A percentile compares a stretch with the other conserved stretches of the same genome.
phyloP scores from a whole-genome alignment of 2,113 vertebrate genomes.

The Ammodytes marinus region DNA sequence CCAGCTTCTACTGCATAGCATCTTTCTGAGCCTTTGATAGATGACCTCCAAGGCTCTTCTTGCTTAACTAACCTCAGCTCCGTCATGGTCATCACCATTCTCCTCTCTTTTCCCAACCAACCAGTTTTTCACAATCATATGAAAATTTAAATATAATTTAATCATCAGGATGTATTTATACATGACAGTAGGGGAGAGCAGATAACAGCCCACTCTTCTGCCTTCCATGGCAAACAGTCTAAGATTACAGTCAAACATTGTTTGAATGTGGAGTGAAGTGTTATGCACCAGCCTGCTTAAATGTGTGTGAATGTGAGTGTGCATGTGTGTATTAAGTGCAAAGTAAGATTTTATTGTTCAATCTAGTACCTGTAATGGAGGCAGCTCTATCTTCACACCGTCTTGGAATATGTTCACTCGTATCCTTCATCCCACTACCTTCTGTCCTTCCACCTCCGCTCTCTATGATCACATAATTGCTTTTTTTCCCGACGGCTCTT shows the following conservation, averaged over 20 bases:
- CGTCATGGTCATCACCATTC: too few species aligned
- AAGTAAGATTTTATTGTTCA: conserved; percentile 32
- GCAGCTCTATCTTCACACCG: conserved; percentile 28
- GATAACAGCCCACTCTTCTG: not conserved
- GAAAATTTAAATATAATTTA: too few species aligned
- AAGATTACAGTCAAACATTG: not conserved
- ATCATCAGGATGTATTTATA: too few species aligned
- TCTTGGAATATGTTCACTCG: conserved; percentile 2
- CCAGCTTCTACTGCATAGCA: too few species aligned
- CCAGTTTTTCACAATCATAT: too few species aligned
- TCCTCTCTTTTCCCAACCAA: too few species aligned
- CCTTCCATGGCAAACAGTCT: conserved; percentile 12
- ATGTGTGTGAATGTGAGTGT: not conserved
- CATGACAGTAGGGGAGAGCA: not conserved
- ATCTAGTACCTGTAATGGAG: conserved; percentile 38
- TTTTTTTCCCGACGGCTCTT: not conserved
- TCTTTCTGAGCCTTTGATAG: too few species aligned
- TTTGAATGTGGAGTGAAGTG: conserved; percentile 15
- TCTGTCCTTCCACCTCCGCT: not conserved
- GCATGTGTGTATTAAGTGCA: conserved; percentile 23
- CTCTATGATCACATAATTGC: not conserved
- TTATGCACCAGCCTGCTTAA: not conserved
- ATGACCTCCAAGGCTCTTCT: too few species aligned
- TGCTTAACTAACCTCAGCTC: too few species aligned
- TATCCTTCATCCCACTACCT: not conserved